Evolutionary conservation across 2,797 vertebrate genomes (phyloP), one percentile per base, ranked within the genome.

Genomic region (Echiichthys vipera): DNA sequence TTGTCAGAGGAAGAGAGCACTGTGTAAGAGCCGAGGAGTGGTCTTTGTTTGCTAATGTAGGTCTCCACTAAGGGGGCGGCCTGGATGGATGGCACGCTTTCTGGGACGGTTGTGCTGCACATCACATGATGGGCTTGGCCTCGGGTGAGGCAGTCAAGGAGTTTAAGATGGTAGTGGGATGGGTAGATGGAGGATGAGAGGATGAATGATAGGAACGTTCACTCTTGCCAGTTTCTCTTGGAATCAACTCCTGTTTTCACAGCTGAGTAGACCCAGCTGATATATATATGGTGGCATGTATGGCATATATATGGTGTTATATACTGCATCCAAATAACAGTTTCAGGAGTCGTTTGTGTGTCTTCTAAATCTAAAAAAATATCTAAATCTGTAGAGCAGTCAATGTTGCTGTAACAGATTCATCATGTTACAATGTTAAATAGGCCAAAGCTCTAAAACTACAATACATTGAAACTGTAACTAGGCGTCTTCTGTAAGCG

Each of bases 21-120:
- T 15, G 53, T 37, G 47, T 77, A 69, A 80, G 74, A 84, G 71
- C 69, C 6, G 11, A 49, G 71, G 69, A 79, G 74, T 14, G 72
- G 78, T 74, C 90, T 92, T 92, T 92, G 89, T 93, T 84, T 74
- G 74, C 81, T 85, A 89, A 93, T 90, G 88, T 92, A 93, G 93
- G 90, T 91, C 91, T 88, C 54, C 58, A 61, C 77, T 78, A 66
- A 77, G 87, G 80, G 88, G 83, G 63, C 20, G 15, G 81, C 78
- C 70, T 65, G 74, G 71, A 84, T 83, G 90, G 77, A 84, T 83
- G 90, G 77, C 83, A 89, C 3, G 77, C 75, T 91, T 92, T 90
- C 88, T 90, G 89, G 82, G 84, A 80, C 68, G 56, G 55, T 76
- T 45, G 81, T 34, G 72, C 84, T 75, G 74, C 77, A 67, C 71